These are phyloP conservation scores for Alethe diademata DNA, from an alignment of 2,113 vertebrate species.

Conservation along the genomic window DNA sequence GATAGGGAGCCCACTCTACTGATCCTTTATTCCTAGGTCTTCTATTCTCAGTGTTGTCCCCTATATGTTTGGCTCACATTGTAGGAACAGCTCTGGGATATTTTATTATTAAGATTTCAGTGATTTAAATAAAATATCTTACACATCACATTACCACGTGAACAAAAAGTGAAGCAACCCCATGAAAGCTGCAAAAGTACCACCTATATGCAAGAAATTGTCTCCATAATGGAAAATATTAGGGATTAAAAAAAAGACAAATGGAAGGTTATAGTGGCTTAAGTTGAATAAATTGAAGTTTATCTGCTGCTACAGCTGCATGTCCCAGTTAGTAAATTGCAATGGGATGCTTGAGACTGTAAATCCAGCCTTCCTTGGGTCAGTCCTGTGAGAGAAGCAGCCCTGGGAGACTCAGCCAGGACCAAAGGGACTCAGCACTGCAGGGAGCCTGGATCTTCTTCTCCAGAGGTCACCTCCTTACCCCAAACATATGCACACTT, in stretches of 20 bases:
- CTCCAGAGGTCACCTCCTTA: background rate
- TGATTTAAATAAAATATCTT: background rate
- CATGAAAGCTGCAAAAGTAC: background rate
- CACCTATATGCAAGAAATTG: accelerated
- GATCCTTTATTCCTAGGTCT: background rate
- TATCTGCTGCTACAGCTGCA: background rate
- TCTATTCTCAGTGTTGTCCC: accelerated
- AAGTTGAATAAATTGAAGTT: background rate
- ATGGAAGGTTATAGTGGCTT: background rate
- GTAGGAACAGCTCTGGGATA: background rate
- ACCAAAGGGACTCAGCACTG: accelerated
- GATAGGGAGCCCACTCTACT: background rate
- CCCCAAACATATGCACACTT: background rate
- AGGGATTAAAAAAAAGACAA: background rate
- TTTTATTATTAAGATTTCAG: background rate
- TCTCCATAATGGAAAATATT: background rate
- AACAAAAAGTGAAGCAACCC: background rate
- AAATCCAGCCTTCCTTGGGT: background rate
- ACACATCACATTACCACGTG: accelerated
- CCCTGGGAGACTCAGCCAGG: background rate
- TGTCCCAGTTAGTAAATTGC: background rate
- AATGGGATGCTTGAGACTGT: accelerated
- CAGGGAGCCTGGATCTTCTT: background rate
- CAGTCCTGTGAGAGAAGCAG: background rate
- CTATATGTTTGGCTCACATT: background rate